Base-by-base conservation (phyloP, 2,888 invertebrate genomes). In the Parelbella ahira region DNA sequence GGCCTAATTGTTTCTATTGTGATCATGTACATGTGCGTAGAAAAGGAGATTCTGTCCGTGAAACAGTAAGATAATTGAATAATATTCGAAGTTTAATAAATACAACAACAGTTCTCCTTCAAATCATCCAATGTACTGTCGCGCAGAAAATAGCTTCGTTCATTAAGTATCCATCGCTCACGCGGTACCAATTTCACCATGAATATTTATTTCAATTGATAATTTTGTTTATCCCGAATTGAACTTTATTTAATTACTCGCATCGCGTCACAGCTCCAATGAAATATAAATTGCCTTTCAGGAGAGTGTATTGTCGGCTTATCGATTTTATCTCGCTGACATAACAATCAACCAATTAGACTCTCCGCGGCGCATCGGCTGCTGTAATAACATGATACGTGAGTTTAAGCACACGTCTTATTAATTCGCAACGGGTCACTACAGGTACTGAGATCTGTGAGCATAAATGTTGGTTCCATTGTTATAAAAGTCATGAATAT, bases 321-420 rank as follows among this genome's bases (percentile, higher is more conserved):
- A 56, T 62, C 61, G 53, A 44, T 42, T 49, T 45, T 50, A 65
- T 71, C 70, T 63, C 61, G 64, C 60, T 66, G 71, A 66, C 71
- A 60, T 53, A 54, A 74, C 72, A 73, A 74, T 74, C 68, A 54
- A 50, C 73, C 69, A 75, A 72, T 74, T 74, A 73, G 60, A 49
- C 54, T 52, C 41, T 45, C 43, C 37, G 44, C 43, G 38, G 18
- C 28, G 30, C 32, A 28, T 30, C 34, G 34, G 15, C 28, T 21
- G 28, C 28, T 41, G 28, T 29, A 23, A 15, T 28, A 23, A 28
- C 28, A 28, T 12, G 25, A 42, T 42, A 34, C 32, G 21, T 19
- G 15, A 23, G 21, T 23, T 30, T 15, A 7, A 23, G 5, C 11
- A 2, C 6, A 25, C 23, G 7, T 21, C 12, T 21, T 19, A 29